A percentile compares a stretch with the other conserved stretches of the same genome.
These are phyloP conservation scores for Orthonyx spaldingii DNA, from an alignment of 2,113 vertebrate species.

Conservation along the genomic window DNA sequence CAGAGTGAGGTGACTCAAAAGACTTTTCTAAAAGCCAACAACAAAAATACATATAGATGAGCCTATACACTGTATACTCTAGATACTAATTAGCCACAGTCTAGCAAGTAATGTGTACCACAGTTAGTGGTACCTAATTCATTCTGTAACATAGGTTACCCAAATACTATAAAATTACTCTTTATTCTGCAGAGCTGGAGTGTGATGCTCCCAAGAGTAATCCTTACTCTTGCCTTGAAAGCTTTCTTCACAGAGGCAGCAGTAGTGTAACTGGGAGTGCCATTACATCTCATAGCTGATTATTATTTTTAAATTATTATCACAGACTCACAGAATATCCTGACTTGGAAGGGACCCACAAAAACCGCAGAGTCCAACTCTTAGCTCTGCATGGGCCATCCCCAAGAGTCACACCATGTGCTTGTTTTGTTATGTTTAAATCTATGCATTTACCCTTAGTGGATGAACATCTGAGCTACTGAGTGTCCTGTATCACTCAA, in stretches of 20 bases:
- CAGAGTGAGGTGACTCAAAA: not conserved
- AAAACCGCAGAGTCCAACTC: not conserved
- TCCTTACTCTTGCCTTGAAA: not conserved
- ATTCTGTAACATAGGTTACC: not conserved
- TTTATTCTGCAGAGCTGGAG: not conserved
- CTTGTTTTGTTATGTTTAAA: not conserved
- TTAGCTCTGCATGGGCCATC: not conserved
- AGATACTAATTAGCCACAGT: not conserved
- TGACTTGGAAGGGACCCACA: not conserved
- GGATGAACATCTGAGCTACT: not conserved
- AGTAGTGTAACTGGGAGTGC: not conserved
- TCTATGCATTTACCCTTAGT: not conserved
- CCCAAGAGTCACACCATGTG: not conserved
- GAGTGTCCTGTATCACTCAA: not conserved
- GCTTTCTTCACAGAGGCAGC: not conserved
- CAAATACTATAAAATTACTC: not conserved
- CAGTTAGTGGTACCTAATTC: not conserved
- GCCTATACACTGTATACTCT: not conserved
- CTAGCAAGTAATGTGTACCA: not conserved
- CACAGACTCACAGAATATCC: not conserved
- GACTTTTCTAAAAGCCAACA: not conserved
- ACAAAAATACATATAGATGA: not conserved
- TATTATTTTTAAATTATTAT: not conserved
- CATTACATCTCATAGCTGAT: not conserved
- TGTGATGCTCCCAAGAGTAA: not conserved